Percentiles rank a stretch among this genome's conserved stretches.
These are phyloP conservation scores for Microtus oregoni DNA, from an alignment of 2,113 vertebrate species.

Conservation along the genomic window DNA sequence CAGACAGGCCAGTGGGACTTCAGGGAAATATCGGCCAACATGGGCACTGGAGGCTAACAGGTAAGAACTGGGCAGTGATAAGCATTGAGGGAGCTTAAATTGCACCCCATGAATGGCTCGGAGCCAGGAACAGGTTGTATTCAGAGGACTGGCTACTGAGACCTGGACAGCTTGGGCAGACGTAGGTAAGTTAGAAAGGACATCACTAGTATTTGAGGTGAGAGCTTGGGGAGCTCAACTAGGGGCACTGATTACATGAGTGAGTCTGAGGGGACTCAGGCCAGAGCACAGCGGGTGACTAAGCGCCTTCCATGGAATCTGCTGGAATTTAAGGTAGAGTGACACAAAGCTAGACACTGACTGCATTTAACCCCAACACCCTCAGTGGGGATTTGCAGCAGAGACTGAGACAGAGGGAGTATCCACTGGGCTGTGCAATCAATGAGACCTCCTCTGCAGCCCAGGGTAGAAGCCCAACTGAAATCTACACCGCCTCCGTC, in stretches of 20 bases:
- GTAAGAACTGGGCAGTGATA: not conserved
- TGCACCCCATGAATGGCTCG: not conserved
- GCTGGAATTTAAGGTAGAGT: not conserved
- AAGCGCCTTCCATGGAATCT: not conserved
- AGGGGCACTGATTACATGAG: too few relatives aligned
- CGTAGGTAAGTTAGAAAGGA: not conserved
- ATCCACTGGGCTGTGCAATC: not conserved
- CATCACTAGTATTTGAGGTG: not conserved
- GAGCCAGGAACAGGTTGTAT: not conserved
- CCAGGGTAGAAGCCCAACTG: not conserved
- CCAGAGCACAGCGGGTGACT: not conserved
- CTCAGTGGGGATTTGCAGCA: not conserved
- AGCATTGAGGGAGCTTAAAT: not conserved
- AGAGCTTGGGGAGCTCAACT: not conserved
- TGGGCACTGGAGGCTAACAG: not conserved
- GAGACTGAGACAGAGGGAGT: rapidly evolving
- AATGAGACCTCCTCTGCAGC: not conserved
- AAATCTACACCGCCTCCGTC: not conserved
- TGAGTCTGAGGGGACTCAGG: not conserved
- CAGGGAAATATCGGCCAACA: not conserved
- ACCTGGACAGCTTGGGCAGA: not conserved
- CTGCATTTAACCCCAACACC: not conserved
- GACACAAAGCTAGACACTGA: not conserved
- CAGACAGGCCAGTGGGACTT: not conserved
- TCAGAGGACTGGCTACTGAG: not conserved